These are phyloP conservation scores for Pocillopora verrucosa DNA, from an alignment of 64 coral and sea anemone genomes.

Conservation along the genomic window DNA sequence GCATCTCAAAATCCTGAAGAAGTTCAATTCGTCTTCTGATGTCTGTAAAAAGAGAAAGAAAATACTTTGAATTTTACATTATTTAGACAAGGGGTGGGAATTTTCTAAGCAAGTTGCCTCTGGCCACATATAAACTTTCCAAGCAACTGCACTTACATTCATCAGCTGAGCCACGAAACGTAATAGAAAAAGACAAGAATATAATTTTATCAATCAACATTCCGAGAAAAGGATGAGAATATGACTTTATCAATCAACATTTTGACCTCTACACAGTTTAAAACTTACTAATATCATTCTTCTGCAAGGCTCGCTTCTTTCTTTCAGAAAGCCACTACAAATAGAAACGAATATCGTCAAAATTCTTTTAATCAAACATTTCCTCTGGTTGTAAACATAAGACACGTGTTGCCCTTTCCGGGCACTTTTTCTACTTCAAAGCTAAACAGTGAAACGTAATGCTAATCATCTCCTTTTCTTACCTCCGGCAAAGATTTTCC, in stretches of 20 bases:
- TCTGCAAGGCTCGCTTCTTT: conserved; percentile 80
- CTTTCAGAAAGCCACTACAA: conserved; percentile 95
- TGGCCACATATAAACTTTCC: too few relatives aligned
- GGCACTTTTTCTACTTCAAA: not conserved
- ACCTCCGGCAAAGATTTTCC: conserved; percentile 97
- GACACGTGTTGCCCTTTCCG: not conserved
- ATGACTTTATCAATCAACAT: not conserved
- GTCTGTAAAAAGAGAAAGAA: conserved; percentile 45
- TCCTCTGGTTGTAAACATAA: not conserved
- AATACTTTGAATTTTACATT: not conserved
- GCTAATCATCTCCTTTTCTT: not conserved
- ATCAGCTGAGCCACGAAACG: too few relatives aligned
- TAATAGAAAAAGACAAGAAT: too few relatives aligned
- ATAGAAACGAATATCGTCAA: not conserved
- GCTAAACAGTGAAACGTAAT: not conserved
- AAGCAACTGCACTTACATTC: too few relatives aligned
- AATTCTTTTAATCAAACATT: not conserved
- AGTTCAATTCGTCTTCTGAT: conserved; percentile 95
- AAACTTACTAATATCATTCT: conserved; percentile 90
- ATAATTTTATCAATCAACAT: not conserved
- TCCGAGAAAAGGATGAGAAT: too few relatives aligned
- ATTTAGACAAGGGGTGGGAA: too few relatives aligned
- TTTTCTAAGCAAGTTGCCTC: too few relatives aligned
- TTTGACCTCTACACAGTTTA: not conserved
- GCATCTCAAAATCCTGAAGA: conserved; percentile 99